phyloP scores from a whole-genome alignment of 2,113 vertebrate species.

The Triplophysa dalaica region DNA sequence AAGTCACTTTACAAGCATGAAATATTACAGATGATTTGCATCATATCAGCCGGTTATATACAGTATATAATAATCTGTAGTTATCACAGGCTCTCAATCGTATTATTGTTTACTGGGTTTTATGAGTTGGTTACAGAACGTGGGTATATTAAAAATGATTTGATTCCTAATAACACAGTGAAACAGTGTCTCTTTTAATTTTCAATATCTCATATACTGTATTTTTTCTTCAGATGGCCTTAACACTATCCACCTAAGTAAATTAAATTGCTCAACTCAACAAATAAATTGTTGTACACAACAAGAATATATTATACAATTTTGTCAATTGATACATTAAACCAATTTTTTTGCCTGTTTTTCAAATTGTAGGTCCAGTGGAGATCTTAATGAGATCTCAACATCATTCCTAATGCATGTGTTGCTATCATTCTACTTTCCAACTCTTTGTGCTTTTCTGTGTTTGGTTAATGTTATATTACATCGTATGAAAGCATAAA shows the following conservation, averaged over 20 bases:
- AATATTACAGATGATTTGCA: background rate
- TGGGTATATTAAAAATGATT: background rate
- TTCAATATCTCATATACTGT: slow-evolving; percentile 29
- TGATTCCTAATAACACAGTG: too few relatives aligned
- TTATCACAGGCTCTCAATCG: background rate
- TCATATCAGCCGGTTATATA: too few relatives aligned
- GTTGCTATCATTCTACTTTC: background rate
- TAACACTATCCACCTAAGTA: background rate
- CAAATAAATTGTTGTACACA: background rate
- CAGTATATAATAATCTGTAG: background rate
- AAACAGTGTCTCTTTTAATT: background rate
- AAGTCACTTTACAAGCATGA: slow-evolving; percentile 22
- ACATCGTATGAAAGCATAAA: background rate
- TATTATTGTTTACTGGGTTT: slow-evolving; percentile 43
- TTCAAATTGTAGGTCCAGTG: slow-evolving; percentile 3
- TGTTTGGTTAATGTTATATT: background rate
- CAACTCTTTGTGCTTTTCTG: background rate
- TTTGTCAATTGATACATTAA: background rate
- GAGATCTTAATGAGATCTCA: background rate
- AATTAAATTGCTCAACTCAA: slow-evolving; percentile 5
- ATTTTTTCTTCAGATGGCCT: background rate
- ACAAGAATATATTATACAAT: background rate
- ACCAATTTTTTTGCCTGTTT: too few relatives aligned
- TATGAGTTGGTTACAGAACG: slow-evolving; percentile 30
- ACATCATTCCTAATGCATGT: background rate